Conservation (phyloP, 2,888 invertebrate species). For the Halictus ligatus region DNA sequence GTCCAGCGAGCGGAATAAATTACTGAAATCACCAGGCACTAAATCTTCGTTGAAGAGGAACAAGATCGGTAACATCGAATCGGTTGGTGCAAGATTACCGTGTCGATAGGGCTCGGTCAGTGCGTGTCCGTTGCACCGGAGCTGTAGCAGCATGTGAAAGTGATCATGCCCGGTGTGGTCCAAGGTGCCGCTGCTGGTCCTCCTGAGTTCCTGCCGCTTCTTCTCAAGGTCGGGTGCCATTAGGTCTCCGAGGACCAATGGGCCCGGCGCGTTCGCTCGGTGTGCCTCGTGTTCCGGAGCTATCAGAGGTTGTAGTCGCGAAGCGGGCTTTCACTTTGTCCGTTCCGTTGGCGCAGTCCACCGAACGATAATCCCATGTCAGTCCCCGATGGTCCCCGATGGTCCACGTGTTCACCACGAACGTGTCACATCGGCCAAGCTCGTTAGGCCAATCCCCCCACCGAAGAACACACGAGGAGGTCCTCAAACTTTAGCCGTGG, state of each 20-base stretch:
- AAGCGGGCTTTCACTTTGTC: conserved; percentile 23
- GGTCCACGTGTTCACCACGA: neutral
- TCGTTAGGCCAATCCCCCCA: neutral
- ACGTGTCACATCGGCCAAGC: neutral
- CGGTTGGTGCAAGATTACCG: conserved; percentile 66
- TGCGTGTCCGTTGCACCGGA: conserved; percentile 71
- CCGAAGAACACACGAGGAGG: conserved; percentile 2
- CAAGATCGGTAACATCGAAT: neutral
- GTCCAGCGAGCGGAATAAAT: neutral
- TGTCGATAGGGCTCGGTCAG: conserved; percentile 76
- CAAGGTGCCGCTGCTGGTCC: conserved; percentile 60
- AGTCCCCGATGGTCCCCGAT: neutral
- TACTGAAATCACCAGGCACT: neutral
- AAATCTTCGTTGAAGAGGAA: conserved; percentile 7
- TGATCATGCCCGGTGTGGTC: conserved; percentile 64
- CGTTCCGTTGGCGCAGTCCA: neutral
- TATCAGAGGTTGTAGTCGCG: neutral
- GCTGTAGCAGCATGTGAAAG: conserved; percentile 77
- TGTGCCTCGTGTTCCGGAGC: neutral
- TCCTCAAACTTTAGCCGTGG: neutral
- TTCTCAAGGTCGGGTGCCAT: conserved; percentile 82
- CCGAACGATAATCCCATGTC: conserved; percentile 32
- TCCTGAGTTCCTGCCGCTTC: conserved; percentile 76
- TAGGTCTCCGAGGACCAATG: conserved; percentile 56
- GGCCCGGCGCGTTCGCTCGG: conserved; percentile 1